Evolutionary conservation across 1,140 invertebrate genomes (phyloP).

Genomic region (Scaptodrosophila lebanonensis): DNA sequence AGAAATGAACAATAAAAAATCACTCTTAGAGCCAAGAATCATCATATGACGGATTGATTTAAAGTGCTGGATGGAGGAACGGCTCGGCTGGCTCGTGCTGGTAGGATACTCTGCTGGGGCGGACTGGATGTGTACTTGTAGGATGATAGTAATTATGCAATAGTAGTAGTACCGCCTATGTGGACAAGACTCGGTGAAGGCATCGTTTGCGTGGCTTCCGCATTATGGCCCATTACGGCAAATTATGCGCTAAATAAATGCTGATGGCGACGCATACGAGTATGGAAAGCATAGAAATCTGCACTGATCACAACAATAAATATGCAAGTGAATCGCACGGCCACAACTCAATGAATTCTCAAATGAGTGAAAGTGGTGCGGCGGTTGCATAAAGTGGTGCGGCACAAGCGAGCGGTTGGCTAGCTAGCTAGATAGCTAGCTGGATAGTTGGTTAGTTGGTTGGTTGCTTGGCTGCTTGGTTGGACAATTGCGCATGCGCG

Average conservation of each 20-base stretch:
- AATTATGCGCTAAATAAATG: background rate
- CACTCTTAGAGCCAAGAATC: too few species aligned
- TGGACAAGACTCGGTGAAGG: too few species aligned
- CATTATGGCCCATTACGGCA: background rate
- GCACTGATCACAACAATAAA: slow-evolving; percentile 26
- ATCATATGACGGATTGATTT: too few species aligned
- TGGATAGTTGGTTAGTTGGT: background rate
- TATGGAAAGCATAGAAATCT: slow-evolving; percentile 6
- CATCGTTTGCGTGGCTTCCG: too few species aligned
- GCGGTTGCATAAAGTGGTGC: slow-evolving; percentile 41
- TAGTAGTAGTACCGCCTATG: too few species aligned
- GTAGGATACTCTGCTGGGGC: too few species aligned
- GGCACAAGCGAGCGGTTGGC: background rate
- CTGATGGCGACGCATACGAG: too few species aligned
- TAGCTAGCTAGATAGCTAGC: background rate
- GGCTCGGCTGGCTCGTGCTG: too few species aligned
- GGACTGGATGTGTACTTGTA: too few species aligned
- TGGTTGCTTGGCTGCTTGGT: slow-evolving; percentile 39
- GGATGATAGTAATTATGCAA: too few species aligned
- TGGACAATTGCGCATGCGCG: slow-evolving; percentile 72
- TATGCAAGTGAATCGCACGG: slow-evolving; percentile 30
- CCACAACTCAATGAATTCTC: slow-evolving; percentile 59
- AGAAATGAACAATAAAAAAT: too few species aligned
- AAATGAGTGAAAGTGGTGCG: slow-evolving; percentile 61
- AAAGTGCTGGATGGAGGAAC: too few species aligned